Percentiles rank a stretch among this genome's conserved stretches.
Evolutionary conservation across 2,888 invertebrate species (phyloP).

Genomic region (Boloria selene): DNA sequence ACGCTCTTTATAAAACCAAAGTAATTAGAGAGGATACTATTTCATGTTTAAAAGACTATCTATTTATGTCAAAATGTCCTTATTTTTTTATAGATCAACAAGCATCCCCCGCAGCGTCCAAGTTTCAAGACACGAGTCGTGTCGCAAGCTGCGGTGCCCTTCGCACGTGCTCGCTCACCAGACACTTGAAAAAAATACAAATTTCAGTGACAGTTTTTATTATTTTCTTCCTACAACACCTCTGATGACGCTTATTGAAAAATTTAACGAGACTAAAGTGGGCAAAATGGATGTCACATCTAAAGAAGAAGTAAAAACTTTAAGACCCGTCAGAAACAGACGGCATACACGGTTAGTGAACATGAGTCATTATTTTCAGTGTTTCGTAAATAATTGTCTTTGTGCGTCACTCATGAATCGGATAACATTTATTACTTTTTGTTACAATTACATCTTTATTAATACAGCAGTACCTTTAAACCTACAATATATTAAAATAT

Average conservation of each 20-base stretch:
- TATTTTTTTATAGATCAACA: conserved; percentile 81
- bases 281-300: conserved; percentile 60
- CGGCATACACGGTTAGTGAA: conserved; percentile 86
- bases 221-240: conserved; percentile 4
- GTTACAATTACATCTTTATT: conserved; percentile 38
- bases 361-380: conserved; percentile 73
- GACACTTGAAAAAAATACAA: conserved; percentile 24
- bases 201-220: conserved; percentile 21
- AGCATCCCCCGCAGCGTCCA: conserved; percentile 79
- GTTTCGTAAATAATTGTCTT: conserved; percentile 62
- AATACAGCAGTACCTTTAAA: background rate
- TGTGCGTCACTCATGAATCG: conserved; percentile 66
- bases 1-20: conserved; percentile 48
- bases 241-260: conserved; percentile 70
- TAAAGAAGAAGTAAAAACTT: conserved; percentile 78
- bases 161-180: conserved; percentile 68
- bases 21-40: conserved; percentile 61
- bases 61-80: conserved; percentile 81
- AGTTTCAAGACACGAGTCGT: conserved; percentile 71
- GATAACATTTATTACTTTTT: conserved; percentile 49
- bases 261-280: conserved; percentile 51
- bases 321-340: conserved; percentile 87
- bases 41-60: conserved; percentile 67
- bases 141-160: conserved; percentile 67
- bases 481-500: conserved; percentile 1